Base-by-base conservation (phyloP, 1,140 invertebrate species). In the Cyphomyrmex costatus region DNA sequence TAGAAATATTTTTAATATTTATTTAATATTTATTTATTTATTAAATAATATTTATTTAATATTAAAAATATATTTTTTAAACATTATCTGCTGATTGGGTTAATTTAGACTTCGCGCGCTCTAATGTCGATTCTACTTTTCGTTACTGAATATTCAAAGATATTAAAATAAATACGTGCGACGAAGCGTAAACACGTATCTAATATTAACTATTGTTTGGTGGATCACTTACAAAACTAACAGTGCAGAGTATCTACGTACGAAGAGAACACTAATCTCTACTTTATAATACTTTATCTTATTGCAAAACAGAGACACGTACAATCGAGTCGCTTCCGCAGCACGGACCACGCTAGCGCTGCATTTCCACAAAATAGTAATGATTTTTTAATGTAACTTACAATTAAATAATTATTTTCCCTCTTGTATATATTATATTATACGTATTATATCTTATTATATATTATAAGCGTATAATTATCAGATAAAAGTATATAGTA, bases 321-420 rank as follows among this genome's bases (percentile, higher is more conserved):
- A 98, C 98, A 98, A 95, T 98, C 97, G 95, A 98, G 97, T 92
- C 98, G 96, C 95, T 98, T 98, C 94, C 97, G 96, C 93, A 98
- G 97, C 86, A 98, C 97, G 96, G 97, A 98, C 98, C 98, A 98
- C 92, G 98, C 97, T 94, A 98, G 95, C 86, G 98, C 98, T 98
- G 96, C 96, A 96, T 95, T 94, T 94, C 89, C 86, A 79, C 66
- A 80, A 83, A 53, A 68, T 77, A 19, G 8, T 46, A 49, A 83
- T 77, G 63, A 46, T 85, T 80, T 24, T 85, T 80, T 24, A 49
- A 51, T 78, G 4, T 78, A 85, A 76, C 60, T 76, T 49, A 42
- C 24, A 60, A 83, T 74, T 6, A 6, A 60, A 46, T 21, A 24
- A 60, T 74, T 49, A 83, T 73, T 84, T 24, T 46, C 14, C 21